Percentiles rank a stretch among this genome's conserved stretches.
phyloP scores from a whole-genome alignment of 2,113 vertebrate species.

The Melanerpes aurifrons region DNA sequence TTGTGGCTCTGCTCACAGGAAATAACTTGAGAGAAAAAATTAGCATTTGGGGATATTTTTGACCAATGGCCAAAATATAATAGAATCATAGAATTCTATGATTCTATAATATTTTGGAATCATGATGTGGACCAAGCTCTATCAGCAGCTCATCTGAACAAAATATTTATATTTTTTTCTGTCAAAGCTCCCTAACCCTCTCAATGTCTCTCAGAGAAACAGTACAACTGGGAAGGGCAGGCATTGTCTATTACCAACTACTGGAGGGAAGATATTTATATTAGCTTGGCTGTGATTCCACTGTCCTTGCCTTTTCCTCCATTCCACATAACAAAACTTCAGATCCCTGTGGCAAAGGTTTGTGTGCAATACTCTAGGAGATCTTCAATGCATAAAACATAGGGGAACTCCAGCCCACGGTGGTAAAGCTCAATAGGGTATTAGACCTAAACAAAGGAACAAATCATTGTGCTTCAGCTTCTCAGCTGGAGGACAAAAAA shows the following conservation, averaged over 20 bases:
- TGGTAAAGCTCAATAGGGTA: background rate
- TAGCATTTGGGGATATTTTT: background rate
- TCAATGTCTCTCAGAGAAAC: background rate
- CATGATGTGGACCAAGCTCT: background rate
- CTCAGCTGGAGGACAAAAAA: background rate
- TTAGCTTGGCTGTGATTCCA: background rate
- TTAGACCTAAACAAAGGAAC: background rate
- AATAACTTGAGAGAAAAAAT: slow-evolving; percentile 23
- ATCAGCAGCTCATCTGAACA: background rate
- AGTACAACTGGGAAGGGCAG: background rate
- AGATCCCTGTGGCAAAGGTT: background rate
- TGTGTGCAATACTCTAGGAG: background rate
- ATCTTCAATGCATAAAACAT: background rate
- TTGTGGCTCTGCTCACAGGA: background rate
- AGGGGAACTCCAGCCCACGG: background rate
- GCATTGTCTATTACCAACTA: background rate
- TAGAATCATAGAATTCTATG: too few species aligned
- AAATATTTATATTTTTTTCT: background rate
- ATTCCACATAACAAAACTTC: background rate
- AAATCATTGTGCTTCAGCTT: background rate
- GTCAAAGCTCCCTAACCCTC: background rate
- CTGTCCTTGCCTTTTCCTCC: background rate
- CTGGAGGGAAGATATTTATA: slow-evolving; percentile 1
- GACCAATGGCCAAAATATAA: background rate
- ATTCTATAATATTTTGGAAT: too few species aligned